Conservation (phyloP, 2,797 vertebrate species). For the Garrulus glandarius region DNA sequence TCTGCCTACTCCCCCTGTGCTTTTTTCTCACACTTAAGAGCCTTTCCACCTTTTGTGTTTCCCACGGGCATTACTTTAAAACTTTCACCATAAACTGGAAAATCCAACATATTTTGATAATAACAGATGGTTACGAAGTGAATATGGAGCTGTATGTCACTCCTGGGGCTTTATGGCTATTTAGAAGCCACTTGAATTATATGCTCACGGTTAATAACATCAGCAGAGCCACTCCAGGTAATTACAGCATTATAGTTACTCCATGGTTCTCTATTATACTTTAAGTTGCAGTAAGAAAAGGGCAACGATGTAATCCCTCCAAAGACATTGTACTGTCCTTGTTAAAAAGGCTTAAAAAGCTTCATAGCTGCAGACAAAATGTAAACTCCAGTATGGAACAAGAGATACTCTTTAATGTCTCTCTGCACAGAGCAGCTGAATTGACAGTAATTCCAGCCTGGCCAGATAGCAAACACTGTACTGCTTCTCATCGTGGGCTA, state of each 20-base stretch:
- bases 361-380: neutral
- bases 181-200: constrained; percentile 48
- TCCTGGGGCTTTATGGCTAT: neutral
- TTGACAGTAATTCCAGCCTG: neutral
- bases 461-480: neutral
- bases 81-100: neutral
- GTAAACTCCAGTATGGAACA: neutral
- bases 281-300: constrained; percentile 12
- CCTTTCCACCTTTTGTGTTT: no score
- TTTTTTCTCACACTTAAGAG: no score
- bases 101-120: constrained; percentile 12
- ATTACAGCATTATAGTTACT: constrained; percentile 43
- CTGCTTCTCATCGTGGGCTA: neutral
- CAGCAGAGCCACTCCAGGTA: constrained; percentile 46
- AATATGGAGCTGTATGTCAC: constrained; percentile 15
- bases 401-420: neutral
- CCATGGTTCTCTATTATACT: neutral
- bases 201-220: neutral
- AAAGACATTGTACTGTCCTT: constrained; percentile 10
- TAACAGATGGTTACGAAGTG: constrained; percentile 32
- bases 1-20: neutral
- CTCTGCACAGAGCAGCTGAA: constrained; percentile 25
- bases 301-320: neutral
- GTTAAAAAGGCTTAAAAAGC: constrained; percentile 15
- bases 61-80: neutral